A percentile compares a stretch with the other conserved stretches of the same genome.
Evolutionary conservation across 2,888 invertebrate genomes (phyloP).

Genomic region (Leptinotarsa haldemani): DNA sequence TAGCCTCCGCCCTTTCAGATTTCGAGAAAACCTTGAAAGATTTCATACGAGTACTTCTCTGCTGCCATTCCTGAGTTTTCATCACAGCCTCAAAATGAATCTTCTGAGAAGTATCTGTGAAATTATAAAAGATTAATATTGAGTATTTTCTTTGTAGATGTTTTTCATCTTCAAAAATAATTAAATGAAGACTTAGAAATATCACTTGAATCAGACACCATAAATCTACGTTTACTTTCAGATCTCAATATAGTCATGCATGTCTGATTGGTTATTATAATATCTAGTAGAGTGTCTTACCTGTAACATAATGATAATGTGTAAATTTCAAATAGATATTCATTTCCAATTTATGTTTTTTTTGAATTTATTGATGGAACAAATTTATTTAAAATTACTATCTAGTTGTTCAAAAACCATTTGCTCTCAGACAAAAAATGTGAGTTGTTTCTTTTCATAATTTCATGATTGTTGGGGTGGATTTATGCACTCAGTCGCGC

Average conservation of each 20-base stretch:
- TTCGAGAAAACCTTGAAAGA: slow-evolving; percentile 60
- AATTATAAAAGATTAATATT: slow-evolving; percentile 1
- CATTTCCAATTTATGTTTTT: not conserved
- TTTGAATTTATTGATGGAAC: too few relatives aligned
- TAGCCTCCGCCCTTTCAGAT: slow-evolving; percentile 57
- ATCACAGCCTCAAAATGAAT: slow-evolving; percentile 79
- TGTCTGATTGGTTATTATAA: not conserved
- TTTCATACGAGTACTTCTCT: slow-evolving; percentile 70
- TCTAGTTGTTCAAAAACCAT: too few relatives aligned
- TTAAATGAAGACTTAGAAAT: not conserved
- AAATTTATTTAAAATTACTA: too few relatives aligned
- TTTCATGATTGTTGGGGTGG: too few relatives aligned
- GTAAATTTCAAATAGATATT: not conserved
- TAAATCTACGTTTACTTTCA: not conserved
- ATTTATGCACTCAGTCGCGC: too few relatives aligned
- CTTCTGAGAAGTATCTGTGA: slow-evolving; percentile 74
- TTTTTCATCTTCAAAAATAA: not conserved
- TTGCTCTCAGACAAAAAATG: not conserved
- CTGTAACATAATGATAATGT: not conserved
- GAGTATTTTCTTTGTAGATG: not conserved
- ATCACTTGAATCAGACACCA: not conserved
- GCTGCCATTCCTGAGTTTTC: slow-evolving; percentile 85
- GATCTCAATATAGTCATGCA: not conserved
- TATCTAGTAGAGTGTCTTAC: not conserved
- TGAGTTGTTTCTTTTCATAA: too few relatives aligned